Conservation (phyloP, 2,113 vertebrate species). For the Talpa occidentalis region DNA sequence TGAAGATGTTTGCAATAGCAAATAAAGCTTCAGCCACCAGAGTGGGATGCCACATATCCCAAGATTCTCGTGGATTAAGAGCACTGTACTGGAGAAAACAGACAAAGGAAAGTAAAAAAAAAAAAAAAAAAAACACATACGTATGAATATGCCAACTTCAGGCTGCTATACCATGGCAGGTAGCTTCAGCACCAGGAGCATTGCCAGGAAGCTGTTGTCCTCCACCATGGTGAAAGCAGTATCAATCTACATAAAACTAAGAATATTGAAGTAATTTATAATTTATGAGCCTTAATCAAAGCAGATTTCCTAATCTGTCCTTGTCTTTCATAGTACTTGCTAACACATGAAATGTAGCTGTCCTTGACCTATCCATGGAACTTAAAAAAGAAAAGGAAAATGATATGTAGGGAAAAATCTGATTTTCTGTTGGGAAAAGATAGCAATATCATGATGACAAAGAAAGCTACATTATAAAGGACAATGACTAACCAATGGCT, state of each 20-base stretch:
- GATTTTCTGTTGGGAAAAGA: not conserved
- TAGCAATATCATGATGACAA: not conserved
- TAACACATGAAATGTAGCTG: not conserved
- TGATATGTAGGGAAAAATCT: not conserved
- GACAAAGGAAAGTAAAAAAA: conserved; percentile 69
- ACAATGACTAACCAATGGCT: not conserved
- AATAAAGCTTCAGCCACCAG: conserved; percentile 97
- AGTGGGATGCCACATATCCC: conserved; percentile 98
- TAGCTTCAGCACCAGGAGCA: not conserved
- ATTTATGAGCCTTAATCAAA: not conserved
- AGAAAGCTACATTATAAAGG: not conserved
- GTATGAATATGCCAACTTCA: not conserved
- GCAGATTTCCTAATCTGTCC: not conserved
- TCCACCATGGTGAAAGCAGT: not conserved
- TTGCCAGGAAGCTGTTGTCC: not conserved
- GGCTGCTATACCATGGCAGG: not conserved
- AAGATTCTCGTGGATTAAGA: conserved; percentile 86
- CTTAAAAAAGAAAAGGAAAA: conserved; percentile 6
- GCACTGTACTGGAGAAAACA: conserved; percentile 90
- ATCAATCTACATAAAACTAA: not conserved
- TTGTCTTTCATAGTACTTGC: not conserved
- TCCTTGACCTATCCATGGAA: not conserved
- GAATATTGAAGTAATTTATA: not conserved
- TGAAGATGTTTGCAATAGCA: conserved; percentile 99
- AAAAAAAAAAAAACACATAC: conserved; percentile 60